Base-by-base conservation (phyloP, 2,797 vertebrate genomes). In the Oryzias dopingdopingensis region DNA sequence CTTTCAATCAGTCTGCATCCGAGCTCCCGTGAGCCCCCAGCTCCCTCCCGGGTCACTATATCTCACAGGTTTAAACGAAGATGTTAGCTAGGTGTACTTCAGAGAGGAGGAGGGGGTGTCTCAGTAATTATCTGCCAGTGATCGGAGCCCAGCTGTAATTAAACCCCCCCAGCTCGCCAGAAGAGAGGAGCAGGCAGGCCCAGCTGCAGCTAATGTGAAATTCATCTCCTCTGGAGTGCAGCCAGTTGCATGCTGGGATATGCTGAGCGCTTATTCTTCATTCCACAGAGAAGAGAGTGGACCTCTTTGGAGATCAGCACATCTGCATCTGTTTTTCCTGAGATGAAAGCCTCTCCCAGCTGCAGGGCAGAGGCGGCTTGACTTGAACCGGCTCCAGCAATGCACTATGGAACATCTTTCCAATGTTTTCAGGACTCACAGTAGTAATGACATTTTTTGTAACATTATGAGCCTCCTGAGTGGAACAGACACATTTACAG, bases 71-170 rank as follows among this genome's bases (percentile, higher is more conserved):
- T 70, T 62, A 84, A 71, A 82, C 63, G 58, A 71, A 56, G 69
- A 78, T 56, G 68, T 76, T 49, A 65, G 29, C 74, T 62, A 58
- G 62, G 67, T 77, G 49, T 49, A 57, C 72, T 59, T 68, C 2
- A 23, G 45, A 56, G 48, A 56, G 55, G 72, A 62, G 60, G 57
- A 18, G 24, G 49, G 26, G 37, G 63, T 76, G 54, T 37, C 77
- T 72, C 59, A 58, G 76, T 86, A 76, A 82, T 89, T 87, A 80
- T 74, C 70, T 45, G 56, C 49, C 67, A 62, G 60, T 75, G 70
- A 87, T 74, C 71, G 65, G 44, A 82, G 75, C 61, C 1, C 2
- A 65, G 64, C 54, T 70, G 65, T 89, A 88, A 89, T 90, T 83
- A 88, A 29, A 72, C 72, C 56, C 43, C 71, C 56, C 49, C 63